Evolutionary conservation across 2,888 invertebrate genomes (phyloP).

Genomic region (Thera britannica): DNA sequence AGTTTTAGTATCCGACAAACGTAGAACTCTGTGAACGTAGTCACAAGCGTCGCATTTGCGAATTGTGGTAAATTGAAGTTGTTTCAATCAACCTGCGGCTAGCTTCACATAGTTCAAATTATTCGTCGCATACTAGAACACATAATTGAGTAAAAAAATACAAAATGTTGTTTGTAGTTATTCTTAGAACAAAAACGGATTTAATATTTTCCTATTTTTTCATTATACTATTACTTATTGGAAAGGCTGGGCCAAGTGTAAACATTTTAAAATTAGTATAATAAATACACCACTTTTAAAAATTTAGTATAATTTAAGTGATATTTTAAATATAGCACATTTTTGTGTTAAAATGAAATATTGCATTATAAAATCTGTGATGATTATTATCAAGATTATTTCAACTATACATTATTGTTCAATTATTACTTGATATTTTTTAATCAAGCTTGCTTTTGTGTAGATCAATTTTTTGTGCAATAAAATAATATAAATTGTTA

Average conservation of each 20-base stretch:
- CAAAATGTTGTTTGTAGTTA: not conserved
- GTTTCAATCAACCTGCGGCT: not conserved
- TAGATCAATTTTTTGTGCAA: constrained; percentile 33
- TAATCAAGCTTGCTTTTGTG: not conserved
- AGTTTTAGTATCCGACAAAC: not conserved
- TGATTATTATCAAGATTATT: constrained; percentile 35
- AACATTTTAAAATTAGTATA: constrained; percentile 38
- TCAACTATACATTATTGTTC: not conserved
- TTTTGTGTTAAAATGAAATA: constrained; percentile 4
- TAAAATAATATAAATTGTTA: constrained; percentile 5
- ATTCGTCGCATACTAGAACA: not conserved
- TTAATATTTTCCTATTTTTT: not conserved
- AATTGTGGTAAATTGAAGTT: not conserved
- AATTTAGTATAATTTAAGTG: constrained; percentile 3
- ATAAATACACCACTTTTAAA: constrained; percentile 11
- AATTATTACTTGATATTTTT: not conserved
- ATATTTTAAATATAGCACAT: not conserved
- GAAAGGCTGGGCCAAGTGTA: constrained; percentile 76
- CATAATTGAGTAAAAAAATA: not conserved
- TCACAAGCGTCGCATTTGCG: not conserved
- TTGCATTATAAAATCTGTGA: constrained; percentile 49
- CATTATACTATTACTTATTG: constrained; percentile 4
- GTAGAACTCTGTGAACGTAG: not conserved
- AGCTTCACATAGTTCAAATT: not conserved
- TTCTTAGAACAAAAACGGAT: not conserved